Conservation (phyloP, 2,797 vertebrate species). For the Merluccius polli region DNA sequence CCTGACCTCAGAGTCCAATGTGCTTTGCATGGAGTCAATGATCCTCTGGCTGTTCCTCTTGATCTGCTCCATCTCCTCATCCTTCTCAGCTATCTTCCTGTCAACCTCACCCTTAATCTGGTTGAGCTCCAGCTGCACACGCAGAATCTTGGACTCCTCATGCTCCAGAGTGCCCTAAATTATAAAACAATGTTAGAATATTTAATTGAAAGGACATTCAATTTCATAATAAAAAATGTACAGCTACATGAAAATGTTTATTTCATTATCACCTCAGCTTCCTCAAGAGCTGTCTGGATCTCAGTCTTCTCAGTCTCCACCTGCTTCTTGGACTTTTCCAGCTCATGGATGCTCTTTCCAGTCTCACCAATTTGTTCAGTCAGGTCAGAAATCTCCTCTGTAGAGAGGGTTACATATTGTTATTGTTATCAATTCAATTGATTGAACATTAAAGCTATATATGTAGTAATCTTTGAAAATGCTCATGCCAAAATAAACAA, state of each 20-base stretch:
- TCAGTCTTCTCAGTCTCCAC: too few species aligned
- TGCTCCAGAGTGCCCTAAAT: too few species aligned
- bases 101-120: conserved; percentile 83
- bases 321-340: too few species aligned
- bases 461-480: background rate
- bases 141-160: too few species aligned
- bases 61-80: conserved; percentile 63
- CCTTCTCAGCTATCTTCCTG: conserved; percentile 83
- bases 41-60: conserved; percentile 42
- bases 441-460: background rate
- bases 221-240: background rate
- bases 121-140: too few species aligned
- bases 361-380: conserved; percentile 84
- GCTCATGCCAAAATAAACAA: background rate
- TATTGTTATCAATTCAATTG: background rate
- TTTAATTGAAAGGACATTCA: background rate
- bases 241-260: background rate
- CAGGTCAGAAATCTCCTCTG: conserved; percentile 87
- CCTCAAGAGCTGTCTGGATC: too few species aligned
- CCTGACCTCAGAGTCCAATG: too few species aligned
- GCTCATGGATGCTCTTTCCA: too few species aligned
- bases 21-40: too few species aligned
- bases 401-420: conserved; percentile 15
- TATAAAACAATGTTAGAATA: too few species aligned
- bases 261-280: conserved; percentile 9